Evolutionary conservation across 2,797 vertebrate species (phyloP).

Genomic region (Sebastes hubbsi): DNA sequence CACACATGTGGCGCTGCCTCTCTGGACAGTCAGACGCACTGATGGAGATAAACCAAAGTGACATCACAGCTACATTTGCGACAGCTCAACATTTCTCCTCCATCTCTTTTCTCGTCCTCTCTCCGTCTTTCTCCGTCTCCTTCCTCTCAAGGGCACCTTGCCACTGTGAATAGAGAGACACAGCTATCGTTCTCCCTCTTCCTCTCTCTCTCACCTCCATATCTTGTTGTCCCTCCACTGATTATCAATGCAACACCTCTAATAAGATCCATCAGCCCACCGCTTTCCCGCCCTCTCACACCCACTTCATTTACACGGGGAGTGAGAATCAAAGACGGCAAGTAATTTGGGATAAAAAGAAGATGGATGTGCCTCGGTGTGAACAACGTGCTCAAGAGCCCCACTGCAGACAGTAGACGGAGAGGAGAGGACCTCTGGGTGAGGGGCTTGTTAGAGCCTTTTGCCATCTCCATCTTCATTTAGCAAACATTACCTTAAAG

Average conservation of each 20-base stretch:
- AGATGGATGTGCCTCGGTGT: constrained; percentile 71
- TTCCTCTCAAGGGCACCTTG: constrained; percentile 58
- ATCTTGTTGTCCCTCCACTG: constrained; percentile 50
- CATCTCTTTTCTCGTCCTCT: constrained; percentile 2
- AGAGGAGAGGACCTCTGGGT: constrained; percentile 51
- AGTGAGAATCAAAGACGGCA: constrained; percentile 64
- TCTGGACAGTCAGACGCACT: constrained; percentile 58
- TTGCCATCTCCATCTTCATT: constrained; percentile 56
- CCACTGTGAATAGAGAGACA: constrained; percentile 45
- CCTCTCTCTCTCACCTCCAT: neutral
- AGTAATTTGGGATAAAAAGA: constrained; percentile 77
- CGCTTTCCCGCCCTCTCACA: constrained; percentile 54
- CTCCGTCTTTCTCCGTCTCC: constrained; percentile 24
- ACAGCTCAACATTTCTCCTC: constrained; percentile 52
- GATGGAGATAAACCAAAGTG: constrained; percentile 74
- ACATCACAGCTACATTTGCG: constrained; percentile 62
- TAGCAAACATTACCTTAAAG: constrained; percentile 41
- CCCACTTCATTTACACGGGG: constrained; percentile 68
- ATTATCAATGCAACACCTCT: constrained; percentile 80
- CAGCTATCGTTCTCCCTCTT: constrained; percentile 32
- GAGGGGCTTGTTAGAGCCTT: constrained; percentile 26
- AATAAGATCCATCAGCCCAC: constrained; percentile 68
- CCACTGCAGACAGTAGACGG: constrained; percentile 43
- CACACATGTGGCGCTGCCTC: constrained; percentile 49
- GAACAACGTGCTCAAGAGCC: constrained; percentile 61